Percentiles rank a stretch among this genome's conserved stretches.
These are phyloP conservation scores for Ryuthela nishihirai DNA, from an alignment of 2,888 invertebrate species.

Conservation along the genomic window DNA sequence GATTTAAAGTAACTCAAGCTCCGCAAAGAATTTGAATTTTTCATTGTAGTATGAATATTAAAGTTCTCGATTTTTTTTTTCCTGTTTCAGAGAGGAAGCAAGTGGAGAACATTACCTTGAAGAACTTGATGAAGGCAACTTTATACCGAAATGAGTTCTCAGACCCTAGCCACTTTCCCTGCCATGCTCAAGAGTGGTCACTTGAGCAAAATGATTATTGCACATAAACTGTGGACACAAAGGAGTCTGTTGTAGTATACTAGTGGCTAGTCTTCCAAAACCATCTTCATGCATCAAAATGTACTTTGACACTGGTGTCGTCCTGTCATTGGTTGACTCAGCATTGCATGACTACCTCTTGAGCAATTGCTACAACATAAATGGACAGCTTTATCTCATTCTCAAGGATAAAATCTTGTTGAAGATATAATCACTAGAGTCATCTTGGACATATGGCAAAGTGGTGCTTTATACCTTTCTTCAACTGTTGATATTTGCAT, in stretches of 20 bases:
- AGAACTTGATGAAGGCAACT: slow-evolving; percentile 24
- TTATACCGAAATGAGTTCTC: slow-evolving; percentile 33
- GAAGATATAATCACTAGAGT: too few species aligned
- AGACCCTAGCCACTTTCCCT: slow-evolving; percentile 29
- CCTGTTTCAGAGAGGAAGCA: slow-evolving; percentile 20
- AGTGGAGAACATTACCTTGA: slow-evolving; percentile 25
- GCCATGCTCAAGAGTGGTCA: too few species aligned
- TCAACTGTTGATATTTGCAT: too few species aligned
- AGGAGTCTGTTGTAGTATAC: slow-evolving; percentile 24
- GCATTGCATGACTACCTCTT: slow-evolving; percentile 15
- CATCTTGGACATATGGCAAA: too few species aligned
- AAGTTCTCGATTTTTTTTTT: not conserved
- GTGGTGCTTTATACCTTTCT: too few species aligned
- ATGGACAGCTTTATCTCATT: slow-evolving; percentile 28
- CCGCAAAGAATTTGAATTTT: not conserved
- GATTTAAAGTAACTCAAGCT: not conserved
- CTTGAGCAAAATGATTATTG: too few species aligned
- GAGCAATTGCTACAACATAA: slow-evolving; percentile 11
- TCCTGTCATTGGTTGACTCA: too few species aligned
- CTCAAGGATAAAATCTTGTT: too few species aligned
- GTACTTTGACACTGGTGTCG: too few species aligned
- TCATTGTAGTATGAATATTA: not conserved
- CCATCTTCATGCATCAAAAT: too few species aligned
- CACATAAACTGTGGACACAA: slow-evolving; percentile 13
- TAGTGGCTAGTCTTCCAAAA: slow-evolving; percentile 32